These are phyloP conservation scores for Rhynchopsitta pachyrhyncha DNA, from an alignment of 2,113 vertebrate genomes.

Conservation along the genomic window DNA sequence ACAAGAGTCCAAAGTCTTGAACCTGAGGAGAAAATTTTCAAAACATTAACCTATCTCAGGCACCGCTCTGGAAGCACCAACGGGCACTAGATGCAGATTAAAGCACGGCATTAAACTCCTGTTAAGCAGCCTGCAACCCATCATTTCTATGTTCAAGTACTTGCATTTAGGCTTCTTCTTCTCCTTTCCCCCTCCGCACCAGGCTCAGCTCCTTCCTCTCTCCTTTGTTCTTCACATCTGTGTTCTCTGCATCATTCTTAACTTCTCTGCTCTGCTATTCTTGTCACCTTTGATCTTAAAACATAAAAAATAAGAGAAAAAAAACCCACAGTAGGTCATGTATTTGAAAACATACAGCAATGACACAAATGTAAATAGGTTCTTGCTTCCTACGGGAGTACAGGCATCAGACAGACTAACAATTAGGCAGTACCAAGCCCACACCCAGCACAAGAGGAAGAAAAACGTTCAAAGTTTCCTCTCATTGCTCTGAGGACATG, in stretches of 20 bases:
- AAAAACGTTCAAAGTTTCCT: conserved; percentile 64
- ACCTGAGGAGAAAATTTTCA: not conserved
- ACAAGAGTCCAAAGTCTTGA: conserved; percentile 53
- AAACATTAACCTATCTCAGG: conserved; percentile 36
- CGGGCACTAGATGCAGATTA: not conserved
- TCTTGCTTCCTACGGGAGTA: conserved; percentile 46
- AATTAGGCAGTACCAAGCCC: conserved; percentile 57
- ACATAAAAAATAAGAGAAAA: not conserved
- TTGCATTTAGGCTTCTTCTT: conserved; percentile 49
- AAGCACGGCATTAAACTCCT: not conserved
- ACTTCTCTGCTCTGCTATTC: conserved; percentile 25
- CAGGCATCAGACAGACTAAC: conserved; percentile 50
- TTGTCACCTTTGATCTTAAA: conserved; percentile 51
- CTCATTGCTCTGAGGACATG: conserved; percentile 61
- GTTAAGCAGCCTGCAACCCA: not conserved
- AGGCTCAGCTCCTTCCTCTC: conserved; percentile 31
- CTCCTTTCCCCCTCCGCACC: conserved; percentile 2
- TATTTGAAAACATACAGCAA: conserved; percentile 20
- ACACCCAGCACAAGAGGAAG: conserved; percentile 64
- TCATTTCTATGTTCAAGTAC: conserved; percentile 31
- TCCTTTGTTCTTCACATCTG: conserved; percentile 58
- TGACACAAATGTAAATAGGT: conserved; percentile 48
- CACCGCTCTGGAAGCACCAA: not conserved
- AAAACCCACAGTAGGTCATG: not conserved
- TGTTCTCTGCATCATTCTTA: conserved; percentile 41